phyloP scores from a whole-genome alignment of 2,888 invertebrate genomes.

The Aleiodes testaceus region DNA sequence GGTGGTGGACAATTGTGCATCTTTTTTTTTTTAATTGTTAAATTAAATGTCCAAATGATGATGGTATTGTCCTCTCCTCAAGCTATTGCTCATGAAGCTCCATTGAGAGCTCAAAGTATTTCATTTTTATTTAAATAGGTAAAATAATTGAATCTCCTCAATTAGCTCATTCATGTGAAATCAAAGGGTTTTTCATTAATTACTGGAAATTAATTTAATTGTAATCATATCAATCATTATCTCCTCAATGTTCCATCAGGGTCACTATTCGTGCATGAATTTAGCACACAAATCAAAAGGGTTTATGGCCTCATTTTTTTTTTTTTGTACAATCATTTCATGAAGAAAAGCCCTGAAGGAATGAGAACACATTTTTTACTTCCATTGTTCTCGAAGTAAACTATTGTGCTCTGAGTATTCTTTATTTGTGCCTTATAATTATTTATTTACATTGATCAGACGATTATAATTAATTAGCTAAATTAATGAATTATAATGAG shows the following conservation, averaged over 20 bases:
- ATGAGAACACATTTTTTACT: conserved; percentile 20
- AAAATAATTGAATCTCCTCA: not conserved
- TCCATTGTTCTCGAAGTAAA: not conserved
- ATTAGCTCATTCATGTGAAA: not conserved
- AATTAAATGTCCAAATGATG: conserved; percentile 26
- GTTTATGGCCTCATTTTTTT: conserved; percentile 10
- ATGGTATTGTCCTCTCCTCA: conserved; percentile 22
- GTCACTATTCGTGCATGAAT: conserved; percentile 37
- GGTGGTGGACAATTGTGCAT: conserved; percentile 30
- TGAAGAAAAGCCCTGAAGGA: conserved; percentile 11
- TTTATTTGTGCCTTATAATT: conserved; percentile 36
- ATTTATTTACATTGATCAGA: conserved; percentile 40
- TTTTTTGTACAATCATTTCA: conserved; percentile 19
- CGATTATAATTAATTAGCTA: conserved; percentile 21
- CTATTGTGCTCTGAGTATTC: conserved; percentile 13
- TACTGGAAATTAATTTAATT: conserved; percentile 2
- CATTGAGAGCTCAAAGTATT: conserved; percentile 22
- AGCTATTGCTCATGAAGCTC: conserved; percentile 26
- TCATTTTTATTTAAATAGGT: conserved; percentile 8
- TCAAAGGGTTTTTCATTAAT: conserved; percentile 3
- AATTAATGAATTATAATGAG: conserved; percentile 16
- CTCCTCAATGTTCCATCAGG: conserved; percentile 9
- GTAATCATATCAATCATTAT: conserved; percentile 14
- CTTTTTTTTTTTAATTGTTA: conserved; percentile 9
- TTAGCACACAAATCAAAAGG: conserved; percentile 12